These are phyloP conservation scores for Limnephilus marmoratus DNA, from an alignment of 2,888 invertebrate species.

Conservation along the genomic window DNA sequence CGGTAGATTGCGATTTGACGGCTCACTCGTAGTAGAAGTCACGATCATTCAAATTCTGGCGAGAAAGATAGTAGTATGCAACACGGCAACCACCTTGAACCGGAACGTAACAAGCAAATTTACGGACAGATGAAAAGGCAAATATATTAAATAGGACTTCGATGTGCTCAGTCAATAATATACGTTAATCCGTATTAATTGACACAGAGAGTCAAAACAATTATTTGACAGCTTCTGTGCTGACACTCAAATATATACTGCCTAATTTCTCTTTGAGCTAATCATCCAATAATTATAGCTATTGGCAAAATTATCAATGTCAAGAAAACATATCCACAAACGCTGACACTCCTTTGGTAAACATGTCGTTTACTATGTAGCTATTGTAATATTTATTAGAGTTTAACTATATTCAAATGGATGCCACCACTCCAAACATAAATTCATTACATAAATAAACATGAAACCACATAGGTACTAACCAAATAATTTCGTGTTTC, in stretches of 20 bases:
- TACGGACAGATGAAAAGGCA: no score
- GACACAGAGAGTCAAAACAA: neutral
- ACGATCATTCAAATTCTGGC: no score
- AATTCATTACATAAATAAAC: conserved; percentile 3
- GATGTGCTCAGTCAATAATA: no score
- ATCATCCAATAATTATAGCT: neutral
- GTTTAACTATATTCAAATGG: neutral
- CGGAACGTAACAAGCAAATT: no score
- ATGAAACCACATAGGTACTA: neutral
- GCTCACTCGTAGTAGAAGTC: no score
- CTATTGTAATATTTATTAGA: neutral
- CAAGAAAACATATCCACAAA: neutral
- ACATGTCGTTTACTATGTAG: neutral
- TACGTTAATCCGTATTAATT: neutral
- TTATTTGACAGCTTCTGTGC: neutral
- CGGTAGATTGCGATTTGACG: no score
- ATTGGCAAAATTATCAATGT: neutral
- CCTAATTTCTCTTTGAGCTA: neutral
- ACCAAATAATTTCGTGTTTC: conserved; percentile 25
- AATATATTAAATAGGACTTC: no score
- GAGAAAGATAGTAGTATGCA: no score
- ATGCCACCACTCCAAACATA: neutral
- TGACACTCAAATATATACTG: neutral
- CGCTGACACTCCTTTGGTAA: neutral
- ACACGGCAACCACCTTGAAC: no score